These are phyloP conservation scores for Hesperophylax magnus DNA, from an alignment of 1,140 invertebrate genomes.

Conservation along the genomic window DNA sequence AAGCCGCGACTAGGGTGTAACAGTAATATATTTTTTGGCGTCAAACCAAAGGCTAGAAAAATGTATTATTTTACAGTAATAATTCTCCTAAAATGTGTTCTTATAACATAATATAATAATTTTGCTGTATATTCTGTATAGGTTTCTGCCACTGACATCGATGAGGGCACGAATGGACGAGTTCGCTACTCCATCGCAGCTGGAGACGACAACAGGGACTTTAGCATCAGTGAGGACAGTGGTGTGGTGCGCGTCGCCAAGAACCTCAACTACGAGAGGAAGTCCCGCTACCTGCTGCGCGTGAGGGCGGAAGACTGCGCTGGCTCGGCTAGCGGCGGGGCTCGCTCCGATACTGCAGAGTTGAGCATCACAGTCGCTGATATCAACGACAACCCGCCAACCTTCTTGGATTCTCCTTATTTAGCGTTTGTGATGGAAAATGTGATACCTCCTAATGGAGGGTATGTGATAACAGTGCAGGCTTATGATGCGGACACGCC, in stretches of 20 bases:
- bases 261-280: slow-evolving; percentile 93
- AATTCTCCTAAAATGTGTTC: no score
- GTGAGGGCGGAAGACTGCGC: slow-evolving; percentile 93
- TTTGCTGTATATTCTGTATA: slow-evolving; percentile 57
- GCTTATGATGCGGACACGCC: slow-evolving; percentile 93
- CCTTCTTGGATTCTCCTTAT: slow-evolving; percentile 93
- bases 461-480: slow-evolving; percentile 84
- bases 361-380: slow-evolving; percentile 84
- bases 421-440: slow-evolving; percentile 95
- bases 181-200: slow-evolving; percentile 89
- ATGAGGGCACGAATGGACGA: slow-evolving; percentile 90
- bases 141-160: slow-evolving; percentile 93
- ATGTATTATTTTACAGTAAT: no score
- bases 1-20: no score
- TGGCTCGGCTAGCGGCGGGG: slow-evolving; percentile 72
- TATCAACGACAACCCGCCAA: slow-evolving; percentile 95
- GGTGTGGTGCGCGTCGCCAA: slow-evolving; percentile 91
- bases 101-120: no score
- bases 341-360: slow-evolving; percentile 81
- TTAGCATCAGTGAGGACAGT: slow-evolving; percentile 90
- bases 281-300: slow-evolving; percentile 84
- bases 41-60: no score
- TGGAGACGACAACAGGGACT: slow-evolving; percentile 94
- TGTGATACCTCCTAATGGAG: slow-evolving; percentile 81
- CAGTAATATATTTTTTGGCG: no score